Percentiles rank a stretch among this genome's conserved stretches.
These are phyloP conservation scores for Eremobia ochroleuca DNA, from an alignment of 2,888 invertebrate species.

Conservation along the genomic window DNA sequence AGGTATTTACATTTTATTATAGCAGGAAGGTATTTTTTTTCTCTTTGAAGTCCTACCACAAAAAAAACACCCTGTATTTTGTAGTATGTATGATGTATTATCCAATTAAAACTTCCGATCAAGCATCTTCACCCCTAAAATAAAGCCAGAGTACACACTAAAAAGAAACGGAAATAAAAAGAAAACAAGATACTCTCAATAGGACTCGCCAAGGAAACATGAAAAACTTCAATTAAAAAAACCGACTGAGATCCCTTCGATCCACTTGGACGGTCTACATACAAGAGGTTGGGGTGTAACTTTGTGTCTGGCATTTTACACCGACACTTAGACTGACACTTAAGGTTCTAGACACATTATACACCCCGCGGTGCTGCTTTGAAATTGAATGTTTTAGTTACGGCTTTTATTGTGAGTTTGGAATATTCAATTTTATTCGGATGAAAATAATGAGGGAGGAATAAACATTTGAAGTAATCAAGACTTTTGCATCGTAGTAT, in stretches of 20 bases:
- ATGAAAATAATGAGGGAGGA: conserved; percentile 35
- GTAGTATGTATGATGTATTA: neutral
- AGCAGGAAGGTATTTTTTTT: too few species aligned
- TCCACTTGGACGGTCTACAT: conserved; percentile 61
- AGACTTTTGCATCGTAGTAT: neutral
- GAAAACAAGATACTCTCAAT: conserved; percentile 38
- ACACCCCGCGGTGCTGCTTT: conserved; percentile 49
- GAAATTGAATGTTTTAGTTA: conserved; percentile 39
- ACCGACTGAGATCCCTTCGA: conserved; percentile 53
- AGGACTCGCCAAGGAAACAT: conserved; percentile 43
- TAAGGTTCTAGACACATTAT: conserved; percentile 55
- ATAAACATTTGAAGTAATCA: neutral
- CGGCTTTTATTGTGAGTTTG: conserved; percentile 17
- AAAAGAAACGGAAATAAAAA: conserved; percentile 40
- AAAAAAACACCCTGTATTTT: neutral
- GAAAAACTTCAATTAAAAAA: conserved; percentile 66
- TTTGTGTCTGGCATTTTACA: conserved; percentile 60
- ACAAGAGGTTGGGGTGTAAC: conserved; percentile 60
- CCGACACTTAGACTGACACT: conserved; percentile 58
- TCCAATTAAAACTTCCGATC: conserved; percentile 41
- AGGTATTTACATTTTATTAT: neutral
- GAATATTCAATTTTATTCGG: conserved; percentile 1
- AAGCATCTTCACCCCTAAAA: conserved; percentile 10
- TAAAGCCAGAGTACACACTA: conserved; percentile 45
- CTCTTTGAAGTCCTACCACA: neutral